Percentiles rank a stretch among this genome's conserved stretches.
Evolutionary conservation across 2,113 vertebrate genomes (phyloP).

Genomic region (Aythya baeri): DNA sequence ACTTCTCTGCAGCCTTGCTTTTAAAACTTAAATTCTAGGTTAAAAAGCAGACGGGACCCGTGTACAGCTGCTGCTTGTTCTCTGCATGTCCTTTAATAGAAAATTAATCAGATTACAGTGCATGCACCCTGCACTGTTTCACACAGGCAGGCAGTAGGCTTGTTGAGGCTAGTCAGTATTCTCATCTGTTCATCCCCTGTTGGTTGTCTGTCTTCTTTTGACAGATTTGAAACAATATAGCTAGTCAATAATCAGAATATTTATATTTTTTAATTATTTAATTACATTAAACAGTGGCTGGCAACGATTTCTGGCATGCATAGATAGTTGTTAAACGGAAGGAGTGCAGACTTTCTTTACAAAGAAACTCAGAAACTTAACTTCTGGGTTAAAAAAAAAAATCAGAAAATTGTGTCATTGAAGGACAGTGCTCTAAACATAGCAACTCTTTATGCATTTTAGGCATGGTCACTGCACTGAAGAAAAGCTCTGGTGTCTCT

Average conservation of each 20-base stretch:
- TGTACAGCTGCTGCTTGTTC: conserved; percentile 11
- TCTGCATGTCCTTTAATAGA: background rate
- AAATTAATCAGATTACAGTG: conserved; percentile 39
- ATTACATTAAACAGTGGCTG: conserved; percentile 5
- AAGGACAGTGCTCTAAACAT: background rate
- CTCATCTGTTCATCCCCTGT: background rate
- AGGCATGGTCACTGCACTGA: background rate
- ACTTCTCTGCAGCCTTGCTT: background rate
- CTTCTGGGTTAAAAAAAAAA: background rate
- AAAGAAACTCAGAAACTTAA: background rate
- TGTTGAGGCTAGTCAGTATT: background rate
- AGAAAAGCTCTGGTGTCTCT: background rate
- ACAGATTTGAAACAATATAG: conserved; percentile 29
- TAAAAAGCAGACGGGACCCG: background rate
- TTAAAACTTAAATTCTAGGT: background rate
- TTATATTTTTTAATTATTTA: conserved; percentile 32
- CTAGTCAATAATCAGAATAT: conserved; percentile 22
- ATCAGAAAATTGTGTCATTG: background rate
- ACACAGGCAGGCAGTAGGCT: background rate
- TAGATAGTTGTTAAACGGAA: background rate
- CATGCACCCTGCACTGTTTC: conserved; percentile 19
- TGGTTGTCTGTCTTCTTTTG: background rate
- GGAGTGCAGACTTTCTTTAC: background rate
- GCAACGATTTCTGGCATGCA: background rate
- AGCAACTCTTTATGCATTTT: background rate